Conservation (phyloP, 2,797 vertebrate species). For the Tokudaia tokunoshimensis region DNA sequence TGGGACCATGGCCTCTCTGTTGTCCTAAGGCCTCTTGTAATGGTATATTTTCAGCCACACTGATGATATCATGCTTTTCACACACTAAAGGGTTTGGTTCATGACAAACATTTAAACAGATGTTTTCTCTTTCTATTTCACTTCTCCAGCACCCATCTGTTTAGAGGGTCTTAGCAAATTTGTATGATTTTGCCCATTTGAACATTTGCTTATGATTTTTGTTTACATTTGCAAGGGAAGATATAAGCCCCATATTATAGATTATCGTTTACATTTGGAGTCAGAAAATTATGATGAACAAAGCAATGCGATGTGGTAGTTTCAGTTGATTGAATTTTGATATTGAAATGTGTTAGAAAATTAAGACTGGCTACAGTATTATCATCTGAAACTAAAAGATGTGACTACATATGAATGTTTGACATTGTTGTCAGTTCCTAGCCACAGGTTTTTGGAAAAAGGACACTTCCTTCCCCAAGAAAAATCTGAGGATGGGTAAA, state of each 20-base stretch:
- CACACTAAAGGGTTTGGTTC: slow-evolving; percentile 22
- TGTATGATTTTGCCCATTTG: neutral
- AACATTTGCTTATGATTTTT: slow-evolving; percentile 28
- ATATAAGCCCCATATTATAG: neutral
- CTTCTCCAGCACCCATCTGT: neutral
- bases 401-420: slow-evolving; percentile 3
- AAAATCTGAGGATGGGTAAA: neutral
- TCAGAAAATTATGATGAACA: neutral
- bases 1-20: slow-evolving; percentile 11
- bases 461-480: neutral
- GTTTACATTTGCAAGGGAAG: neutral
- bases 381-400: slow-evolving; percentile 2
- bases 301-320: neutral
- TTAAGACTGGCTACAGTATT: neutral
- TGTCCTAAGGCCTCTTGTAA: slow-evolving; percentile 44
- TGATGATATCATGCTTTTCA: slow-evolving; percentile 60
- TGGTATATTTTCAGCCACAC: slow-evolving; percentile 21
- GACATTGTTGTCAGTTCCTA: neutral
- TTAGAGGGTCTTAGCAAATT: neutral
- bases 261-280: neutral
- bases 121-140: slow-evolving; percentile 31
- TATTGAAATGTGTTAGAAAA: slow-evolving; percentile 27
- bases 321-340: slow-evolving; percentile 18
- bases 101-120: slow-evolving; percentile 16
- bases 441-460: neutral